These are phyloP conservation scores for Decapterus maruadsi DNA, from an alignment of 2,797 vertebrate genomes.

Conservation along the genomic window DNA sequence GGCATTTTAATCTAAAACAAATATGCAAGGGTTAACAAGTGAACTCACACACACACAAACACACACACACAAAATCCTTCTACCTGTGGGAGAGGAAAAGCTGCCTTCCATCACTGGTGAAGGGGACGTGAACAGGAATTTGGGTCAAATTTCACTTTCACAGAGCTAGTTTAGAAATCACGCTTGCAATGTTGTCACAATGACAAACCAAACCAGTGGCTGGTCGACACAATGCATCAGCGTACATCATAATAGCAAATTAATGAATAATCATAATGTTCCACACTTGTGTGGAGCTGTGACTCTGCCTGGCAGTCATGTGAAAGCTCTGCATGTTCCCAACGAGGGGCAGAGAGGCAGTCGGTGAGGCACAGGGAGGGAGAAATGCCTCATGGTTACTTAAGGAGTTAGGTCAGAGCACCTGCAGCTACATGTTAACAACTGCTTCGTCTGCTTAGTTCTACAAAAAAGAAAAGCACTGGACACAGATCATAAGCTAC, in stretches of 20 bases:
- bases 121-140: constrained; percentile 45
- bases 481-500: background rate
- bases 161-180: background rate
- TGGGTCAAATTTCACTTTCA: constrained; percentile 56
- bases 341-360: background rate
- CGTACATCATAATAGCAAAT: background rate
- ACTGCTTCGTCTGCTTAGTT: background rate
- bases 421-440: constrained; percentile 36
- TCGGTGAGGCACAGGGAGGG: background rate
- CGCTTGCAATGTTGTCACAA: background rate
- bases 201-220: background rate
- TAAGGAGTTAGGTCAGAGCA: background rate
- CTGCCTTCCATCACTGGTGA: constrained; percentile 14
- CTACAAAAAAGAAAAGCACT: background rate
- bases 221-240: no score
- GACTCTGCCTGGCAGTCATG: background rate
- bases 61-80: background rate
- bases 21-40: background rate
- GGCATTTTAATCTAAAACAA: background rate
- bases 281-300: background rate
- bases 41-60: background rate
- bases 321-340: background rate
- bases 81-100: background rate
- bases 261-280: background rate
- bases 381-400: constrained; percentile 7